Percentiles rank a stretch among this genome's conserved stretches.
Evolutionary conservation across 1,140 invertebrate species (phyloP).

Genomic region (Drosophila sechellia): DNA sequence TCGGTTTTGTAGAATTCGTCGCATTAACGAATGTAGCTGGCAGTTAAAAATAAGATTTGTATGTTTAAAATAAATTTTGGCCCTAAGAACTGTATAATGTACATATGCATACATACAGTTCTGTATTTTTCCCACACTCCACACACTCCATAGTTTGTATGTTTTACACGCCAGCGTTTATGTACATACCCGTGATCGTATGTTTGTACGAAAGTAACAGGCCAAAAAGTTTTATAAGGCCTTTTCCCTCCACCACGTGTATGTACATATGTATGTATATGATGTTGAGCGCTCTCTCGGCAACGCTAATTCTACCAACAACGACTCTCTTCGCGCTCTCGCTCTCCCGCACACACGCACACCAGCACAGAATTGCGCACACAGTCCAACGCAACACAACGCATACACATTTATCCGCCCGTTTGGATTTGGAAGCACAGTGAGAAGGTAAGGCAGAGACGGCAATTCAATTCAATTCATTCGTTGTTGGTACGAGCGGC

Average conservation of each 20-base stretch:
- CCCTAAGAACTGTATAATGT: slow-evolving; percentile 2
- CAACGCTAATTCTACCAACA: not conserved
- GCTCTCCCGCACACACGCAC: slow-evolving; percentile 38
- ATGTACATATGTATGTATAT: slow-evolving; percentile 59
- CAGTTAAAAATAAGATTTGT: slow-evolving; percentile 24
- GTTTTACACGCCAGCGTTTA: slow-evolving; percentile 18
- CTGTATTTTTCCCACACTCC: slow-evolving; percentile 9
- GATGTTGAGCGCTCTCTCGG: no score
- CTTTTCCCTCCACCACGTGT: slow-evolving; percentile 75
- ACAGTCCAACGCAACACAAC: slow-evolving; percentile 51
- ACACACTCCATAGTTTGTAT: not conserved
- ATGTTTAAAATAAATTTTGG: slow-evolving; percentile 9
- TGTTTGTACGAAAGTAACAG: slow-evolving; percentile 60
- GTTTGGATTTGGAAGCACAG: slow-evolving; percentile 71
- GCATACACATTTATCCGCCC: slow-evolving; percentile 65
- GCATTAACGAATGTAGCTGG: slow-evolving; percentile 23
- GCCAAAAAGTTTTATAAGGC: slow-evolving; percentile 70
- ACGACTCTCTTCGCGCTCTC: slow-evolving; percentile 8
- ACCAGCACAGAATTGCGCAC: slow-evolving; percentile 57
- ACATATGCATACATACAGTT: slow-evolving; percentile 11
- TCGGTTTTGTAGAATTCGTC: slow-evolving; percentile 44
- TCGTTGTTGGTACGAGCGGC: slow-evolving; percentile 84
- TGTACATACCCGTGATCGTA: slow-evolving; percentile 30
- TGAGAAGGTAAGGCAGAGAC: slow-evolving; percentile 77
- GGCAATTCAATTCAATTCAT: slow-evolving; percentile 84